Percentiles rank a stretch among this genome's conserved stretches.
Conservation (phyloP, 2,113 vertebrate species). For the Thunnus thynnus region DNA sequence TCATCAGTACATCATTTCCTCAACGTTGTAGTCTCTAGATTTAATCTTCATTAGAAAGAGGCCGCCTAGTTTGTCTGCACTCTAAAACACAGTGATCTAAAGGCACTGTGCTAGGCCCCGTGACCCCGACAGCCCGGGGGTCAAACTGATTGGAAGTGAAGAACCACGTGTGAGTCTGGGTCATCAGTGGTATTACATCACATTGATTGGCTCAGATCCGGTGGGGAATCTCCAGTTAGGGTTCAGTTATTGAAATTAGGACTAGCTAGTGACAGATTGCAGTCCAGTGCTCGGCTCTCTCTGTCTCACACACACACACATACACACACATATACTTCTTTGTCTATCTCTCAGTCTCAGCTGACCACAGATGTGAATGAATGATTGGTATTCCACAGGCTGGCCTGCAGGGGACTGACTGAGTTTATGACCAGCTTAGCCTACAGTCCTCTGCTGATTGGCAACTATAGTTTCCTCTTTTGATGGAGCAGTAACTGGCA, state of each 20-base stretch:
- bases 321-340: background rate
- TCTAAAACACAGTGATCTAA: background rate
- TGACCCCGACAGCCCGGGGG: constrained; percentile 38
- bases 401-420: constrained; percentile 55
- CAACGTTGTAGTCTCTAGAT: background rate
- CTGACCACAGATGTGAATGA: constrained; percentile 51
- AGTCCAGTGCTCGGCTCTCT: background rate
- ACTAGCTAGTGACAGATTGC: background rate
- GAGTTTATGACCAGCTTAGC: constrained; percentile 65
- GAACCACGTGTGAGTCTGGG: constrained; percentile 37
- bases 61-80: constrained; percentile 3
- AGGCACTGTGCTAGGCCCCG: background rate
- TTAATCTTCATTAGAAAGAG: background rate
- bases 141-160: constrained; percentile 36
- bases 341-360: background rate
- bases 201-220: constrained; percentile 43
- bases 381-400: constrained; percentile 56
- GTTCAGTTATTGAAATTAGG: constrained; percentile 11
- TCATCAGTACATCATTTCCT: background rate
- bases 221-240: constrained; percentile 14
- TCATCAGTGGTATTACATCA: constrained; percentile 38
- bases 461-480: constrained; percentile 56
- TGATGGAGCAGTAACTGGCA: constrained; percentile 31
- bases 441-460: constrained; percentile 64
- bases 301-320: background rate